phyloP scores from a whole-genome alignment of 1,140 invertebrate species.

The Nebria ingens region DNA sequence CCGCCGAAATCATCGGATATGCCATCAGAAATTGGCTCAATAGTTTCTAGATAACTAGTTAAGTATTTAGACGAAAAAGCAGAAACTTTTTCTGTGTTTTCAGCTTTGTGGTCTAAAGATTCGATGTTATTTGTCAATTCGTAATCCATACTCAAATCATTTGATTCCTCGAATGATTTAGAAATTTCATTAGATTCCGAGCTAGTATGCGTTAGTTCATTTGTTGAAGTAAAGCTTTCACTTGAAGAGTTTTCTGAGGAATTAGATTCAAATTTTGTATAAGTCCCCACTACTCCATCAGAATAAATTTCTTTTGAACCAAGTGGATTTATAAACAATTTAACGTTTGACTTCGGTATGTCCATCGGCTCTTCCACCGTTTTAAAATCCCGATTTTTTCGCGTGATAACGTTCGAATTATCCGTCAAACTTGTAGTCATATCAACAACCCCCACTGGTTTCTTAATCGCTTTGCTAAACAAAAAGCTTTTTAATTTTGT shows the following conservation, averaged over 20 bases:
- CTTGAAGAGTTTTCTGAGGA: constrained; percentile 26
- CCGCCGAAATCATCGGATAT: constrained; percentile 18
- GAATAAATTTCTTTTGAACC: constrained; percentile 32
- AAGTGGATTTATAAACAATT: constrained; percentile 43
- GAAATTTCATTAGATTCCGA: constrained; percentile 14
- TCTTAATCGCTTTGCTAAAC: constrained; percentile 29
- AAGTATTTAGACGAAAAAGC: constrained; percentile 13
- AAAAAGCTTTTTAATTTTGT: constrained; percentile 29
- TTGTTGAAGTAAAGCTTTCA: constrained; percentile 29
- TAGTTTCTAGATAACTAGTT: not conserved
- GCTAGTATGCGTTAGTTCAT: constrained; percentile 22
- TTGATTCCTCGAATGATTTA: constrained; percentile 3
- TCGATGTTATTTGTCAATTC: not conserved
- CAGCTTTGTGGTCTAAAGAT: not conserved
- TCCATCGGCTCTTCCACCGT: constrained; percentile 23
- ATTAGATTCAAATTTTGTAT: constrained; percentile 24
- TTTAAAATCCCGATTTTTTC: constrained; percentile 32
- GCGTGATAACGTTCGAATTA: constrained; percentile 27
- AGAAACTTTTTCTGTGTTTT: constrained; percentile 11
- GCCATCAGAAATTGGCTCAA: constrained; percentile 28
- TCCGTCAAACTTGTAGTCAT: constrained; percentile 30
- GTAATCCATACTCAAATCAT: not conserved
- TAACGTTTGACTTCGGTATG: constrained; percentile 32
- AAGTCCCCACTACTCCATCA: constrained; percentile 28
- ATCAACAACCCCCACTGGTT: constrained; percentile 25